Evolutionary conservation across 2,113 vertebrate species (phyloP), one percentile per base, ranked within the genome.

Genomic region (Phalacrocorax brasilianus): DNA sequence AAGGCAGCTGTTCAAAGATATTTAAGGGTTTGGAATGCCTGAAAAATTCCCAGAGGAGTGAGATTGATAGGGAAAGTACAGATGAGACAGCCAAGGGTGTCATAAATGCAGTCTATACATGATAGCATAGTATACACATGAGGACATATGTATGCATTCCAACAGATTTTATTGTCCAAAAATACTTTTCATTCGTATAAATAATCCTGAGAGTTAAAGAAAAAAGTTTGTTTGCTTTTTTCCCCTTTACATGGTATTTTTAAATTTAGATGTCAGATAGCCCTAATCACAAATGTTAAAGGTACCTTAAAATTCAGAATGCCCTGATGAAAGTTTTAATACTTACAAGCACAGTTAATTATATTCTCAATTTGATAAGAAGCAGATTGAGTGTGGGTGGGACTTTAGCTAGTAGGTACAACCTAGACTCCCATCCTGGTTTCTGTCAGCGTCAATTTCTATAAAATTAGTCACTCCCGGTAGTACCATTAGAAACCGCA

Each of bases 1-100:
- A 91, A 89, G 65, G 74, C 89, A 97, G 87, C 89, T 96, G 91
- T 75, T 96, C 93, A 68, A 96, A 92, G 87, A 80, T 96, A 96
- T 96, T 96, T 97, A 96, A 88, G 53, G 91, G 67, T 88, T 85
- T 89, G 89, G 91, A 95, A 97, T 85, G 89, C 65, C 70, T 93
- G 53, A 96, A 96, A 84, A 94, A 94, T 62, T 88, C 92, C 81
- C 94, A 91, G 53, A 84, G 81, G 58, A 87, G 30, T 86, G 59
- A 93, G 62, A 88, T 8, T 88, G 85, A 94, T 70, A 93, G 75
- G 58, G 40, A 73, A 96, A 93, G 88, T 58, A 91, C 26, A 86
- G 72, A 88, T 88, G 79, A 91, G 59, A 86, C 55, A 66, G 75
- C 63, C 79, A 90, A 73, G 86, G 32, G 63, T 94, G 53, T 73